Base-by-base conservation (phyloP, 2,797 vertebrate species). In the Synanceia verrucosa region DNA sequence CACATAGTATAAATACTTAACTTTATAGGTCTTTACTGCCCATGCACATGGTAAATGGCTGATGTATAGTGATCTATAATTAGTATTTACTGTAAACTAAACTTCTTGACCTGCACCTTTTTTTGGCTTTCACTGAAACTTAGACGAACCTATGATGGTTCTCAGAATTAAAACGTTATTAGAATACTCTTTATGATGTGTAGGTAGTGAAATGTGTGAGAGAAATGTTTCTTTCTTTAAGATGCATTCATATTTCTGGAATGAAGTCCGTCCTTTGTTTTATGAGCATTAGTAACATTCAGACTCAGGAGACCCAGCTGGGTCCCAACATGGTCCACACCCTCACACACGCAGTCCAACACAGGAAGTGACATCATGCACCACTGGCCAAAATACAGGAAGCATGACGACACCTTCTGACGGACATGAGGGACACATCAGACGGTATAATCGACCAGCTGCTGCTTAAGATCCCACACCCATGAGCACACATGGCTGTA, bases 341-440 rank as follows among this genome's bases (percentile, higher is more conserved):
- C 82, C 89, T 83, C 50, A 29, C 37, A 71, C 50, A 68, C 66
- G 13, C 33, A 51, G 60, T 76, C 81, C 52, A 79, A 60, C 52
- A 50, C 88, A 92, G 93, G 93, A 94, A 93, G 91, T 92, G 91
- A 92, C 92, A 94, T 92, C 90, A 91, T 89, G 68, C 55, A 72
- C 80, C 28, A 16, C 68, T 60, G 84, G 84, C 80, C 78, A 86
- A 86, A 90, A 88, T 89, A 90, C 89, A 92, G 89, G 89, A 94
- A 92, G 84, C 65, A 66, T 91, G 89, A 93, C 89, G 73, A 79
- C 86, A 88, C 62, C 67, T 68, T 77, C 70, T 77, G 71, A 82
- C 73, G 86, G 85, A 91, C 86, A 76, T 69, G 60, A 73, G 88
- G 88, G 87, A 92, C 70, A 72, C 83, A 77, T 84, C 79, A 76